These are phyloP conservation scores for Urocyon cinereoargenteus DNA, from an alignment of 2,797 vertebrate genomes.

Conservation along the genomic window DNA sequence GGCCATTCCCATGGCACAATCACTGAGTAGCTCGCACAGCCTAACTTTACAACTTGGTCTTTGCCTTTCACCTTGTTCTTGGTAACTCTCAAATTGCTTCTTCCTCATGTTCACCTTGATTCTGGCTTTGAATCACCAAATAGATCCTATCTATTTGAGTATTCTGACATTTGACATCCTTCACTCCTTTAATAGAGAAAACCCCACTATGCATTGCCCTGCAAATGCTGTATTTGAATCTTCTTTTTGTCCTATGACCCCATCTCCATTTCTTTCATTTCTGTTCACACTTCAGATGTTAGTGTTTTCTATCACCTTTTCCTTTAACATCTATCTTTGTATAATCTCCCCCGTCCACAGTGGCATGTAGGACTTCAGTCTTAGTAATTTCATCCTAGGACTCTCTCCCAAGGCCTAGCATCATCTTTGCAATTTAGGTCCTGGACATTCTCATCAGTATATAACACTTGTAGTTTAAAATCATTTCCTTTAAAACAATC, in stretches of 20 bases:
- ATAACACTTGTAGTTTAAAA: not conserved
- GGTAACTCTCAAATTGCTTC: not conserved
- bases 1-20: not conserved
- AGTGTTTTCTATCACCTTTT: not conserved
- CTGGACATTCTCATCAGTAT: not conserved
- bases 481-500: not conserved
- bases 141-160: not conserved
- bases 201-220: not conserved
- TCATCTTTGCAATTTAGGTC: not conserved
- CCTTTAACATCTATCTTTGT: not conserved
- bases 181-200: not conserved
- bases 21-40: not conserved
- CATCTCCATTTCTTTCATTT: not conserved
- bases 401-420: not conserved
- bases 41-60: not conserved
- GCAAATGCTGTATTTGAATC: not conserved
- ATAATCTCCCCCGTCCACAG: not conserved
- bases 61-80: not conserved
- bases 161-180: not conserved
- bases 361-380: not conserved
- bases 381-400: not conserved
- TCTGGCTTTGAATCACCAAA: not conserved
- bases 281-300: not conserved
- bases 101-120: not conserved
- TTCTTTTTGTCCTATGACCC: not conserved